These are phyloP conservation scores for Poeciliopsis paucimaculata DNA, from an alignment of 2,797 vertebrate genomes.

Conservation along the genomic window DNA sequence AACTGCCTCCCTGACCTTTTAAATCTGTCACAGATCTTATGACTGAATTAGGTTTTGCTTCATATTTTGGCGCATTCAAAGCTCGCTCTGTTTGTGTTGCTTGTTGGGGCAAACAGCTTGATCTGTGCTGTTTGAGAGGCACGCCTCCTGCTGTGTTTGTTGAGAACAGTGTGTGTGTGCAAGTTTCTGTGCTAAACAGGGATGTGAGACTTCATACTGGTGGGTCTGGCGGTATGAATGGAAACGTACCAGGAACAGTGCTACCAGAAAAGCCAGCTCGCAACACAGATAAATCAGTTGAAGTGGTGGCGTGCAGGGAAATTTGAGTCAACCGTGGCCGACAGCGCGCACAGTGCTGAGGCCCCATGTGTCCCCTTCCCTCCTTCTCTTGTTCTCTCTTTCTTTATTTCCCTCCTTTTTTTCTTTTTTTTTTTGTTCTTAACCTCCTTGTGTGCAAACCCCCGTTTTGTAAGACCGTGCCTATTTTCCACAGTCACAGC, in stretches of 20 bases:
- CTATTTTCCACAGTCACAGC: constrained; percentile 21
- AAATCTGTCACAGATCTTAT: constrained; percentile 6
- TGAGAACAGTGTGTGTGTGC: constrained; percentile 22
- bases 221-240: constrained; percentile 31
- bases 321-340: not conserved
- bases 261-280: constrained; percentile 17
- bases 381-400: not conserved
- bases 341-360: not conserved
- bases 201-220: constrained; percentile 48
- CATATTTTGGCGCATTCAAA: constrained; percentile 20
- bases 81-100: constrained; percentile 4
- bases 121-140: constrained; percentile 23
- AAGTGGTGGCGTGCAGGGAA: constrained; percentile 15
- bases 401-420: not conserved
- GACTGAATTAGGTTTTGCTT: not conserved
- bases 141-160: constrained; percentile 30
- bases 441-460: constrained; percentile 20
- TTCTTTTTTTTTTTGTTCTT: constrained; percentile 14
- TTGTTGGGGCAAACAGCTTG: constrained; percentile 50
- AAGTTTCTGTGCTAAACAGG: constrained; percentile 18
- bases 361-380: not conserved
- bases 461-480: constrained; percentile 45
- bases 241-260: constrained; percentile 39
- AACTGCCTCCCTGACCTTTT: not conserved
- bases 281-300: constrained; percentile 40